phyloP scores from a whole-genome alignment of 2,888 invertebrate genomes.

The Parnassius apollo region DNA sequence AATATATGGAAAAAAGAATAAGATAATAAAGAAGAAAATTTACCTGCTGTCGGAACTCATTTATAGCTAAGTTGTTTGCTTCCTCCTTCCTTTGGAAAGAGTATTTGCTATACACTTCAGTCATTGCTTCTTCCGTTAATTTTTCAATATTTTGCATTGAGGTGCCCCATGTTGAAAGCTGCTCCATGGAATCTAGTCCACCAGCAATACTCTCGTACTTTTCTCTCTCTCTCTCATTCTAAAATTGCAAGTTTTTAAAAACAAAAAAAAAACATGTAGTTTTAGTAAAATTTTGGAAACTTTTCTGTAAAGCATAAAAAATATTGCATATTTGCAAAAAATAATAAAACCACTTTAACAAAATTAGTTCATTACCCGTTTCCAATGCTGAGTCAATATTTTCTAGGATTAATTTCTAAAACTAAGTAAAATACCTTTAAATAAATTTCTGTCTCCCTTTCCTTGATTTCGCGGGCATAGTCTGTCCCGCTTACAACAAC shows the following conservation, averaged over 20 bases:
- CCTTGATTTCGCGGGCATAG: constrained; percentile 58
- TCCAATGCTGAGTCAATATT: no score
- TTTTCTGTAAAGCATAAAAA: no score
- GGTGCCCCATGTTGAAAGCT: constrained; percentile 48
- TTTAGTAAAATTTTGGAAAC: no score
- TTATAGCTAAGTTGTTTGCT: constrained; percentile 61
- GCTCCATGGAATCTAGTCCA: constrained; percentile 65
- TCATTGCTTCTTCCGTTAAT: constrained; percentile 66
- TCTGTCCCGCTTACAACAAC: constrained; percentile 54
- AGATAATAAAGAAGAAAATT: not conserved
- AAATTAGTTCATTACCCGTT: no score
- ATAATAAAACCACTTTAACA: no score
- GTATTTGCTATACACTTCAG: constrained; percentile 67
- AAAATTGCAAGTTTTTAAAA: not conserved
- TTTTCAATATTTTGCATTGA: constrained; percentile 51
- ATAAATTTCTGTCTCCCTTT: constrained; percentile 56
- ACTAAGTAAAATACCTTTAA: constrained; percentile 46
- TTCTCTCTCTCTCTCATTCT: constrained; percentile 55
- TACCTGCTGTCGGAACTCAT: constrained; percentile 59
- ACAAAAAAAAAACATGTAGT: no score
- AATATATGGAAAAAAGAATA: no score
- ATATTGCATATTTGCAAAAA: no score
- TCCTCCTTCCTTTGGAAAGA: constrained; percentile 65
- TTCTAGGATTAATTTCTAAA: no score
- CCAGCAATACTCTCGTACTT: constrained; percentile 50